These are phyloP conservation scores for Sylvilagus floridanus DNA, from an alignment of 2,797 vertebrate species.

Conservation along the genomic window DNA sequence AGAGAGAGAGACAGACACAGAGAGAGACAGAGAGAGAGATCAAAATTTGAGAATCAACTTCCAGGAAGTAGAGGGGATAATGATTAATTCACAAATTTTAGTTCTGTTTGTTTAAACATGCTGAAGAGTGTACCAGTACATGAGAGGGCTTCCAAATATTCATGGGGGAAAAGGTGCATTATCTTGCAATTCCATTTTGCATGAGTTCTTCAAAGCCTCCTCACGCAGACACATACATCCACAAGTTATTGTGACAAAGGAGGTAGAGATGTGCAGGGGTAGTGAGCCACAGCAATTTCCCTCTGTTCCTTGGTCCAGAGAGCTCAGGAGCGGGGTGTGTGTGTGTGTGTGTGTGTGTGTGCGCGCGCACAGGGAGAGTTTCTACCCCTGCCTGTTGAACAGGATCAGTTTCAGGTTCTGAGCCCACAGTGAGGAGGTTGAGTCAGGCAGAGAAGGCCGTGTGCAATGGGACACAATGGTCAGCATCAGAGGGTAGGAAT, in stretches of 20 bases:
- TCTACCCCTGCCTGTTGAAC: not conserved
- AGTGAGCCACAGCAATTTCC: rapidly evolving
- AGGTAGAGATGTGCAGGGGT: not conserved
- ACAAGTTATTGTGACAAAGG: not conserved
- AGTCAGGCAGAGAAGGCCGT: not conserved
- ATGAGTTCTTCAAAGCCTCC: too few species aligned
- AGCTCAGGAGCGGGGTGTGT: not conserved
- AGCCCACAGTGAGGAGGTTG: not conserved
- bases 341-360: not conserved
- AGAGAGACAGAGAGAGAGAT: not conserved
- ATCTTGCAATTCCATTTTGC: too few species aligned
- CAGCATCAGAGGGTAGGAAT: too few species aligned
- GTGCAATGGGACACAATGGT: not conserved
- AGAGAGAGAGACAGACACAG: not conserved
- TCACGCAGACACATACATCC: not conserved
- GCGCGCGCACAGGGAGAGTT: not conserved
- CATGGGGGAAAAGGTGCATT: too few species aligned
- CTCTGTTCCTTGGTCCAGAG: too few species aligned
- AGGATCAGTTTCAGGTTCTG: not conserved
- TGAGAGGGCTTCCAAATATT: too few species aligned
- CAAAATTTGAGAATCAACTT: conserved; percentile 42
- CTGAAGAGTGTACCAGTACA: not conserved
- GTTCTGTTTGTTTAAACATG: not conserved
- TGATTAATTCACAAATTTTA: not conserved
- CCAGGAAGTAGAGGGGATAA: not conserved